phyloP scores from a whole-genome alignment of 1,140 invertebrate genomes.

The Calliphora vicina region DNA sequence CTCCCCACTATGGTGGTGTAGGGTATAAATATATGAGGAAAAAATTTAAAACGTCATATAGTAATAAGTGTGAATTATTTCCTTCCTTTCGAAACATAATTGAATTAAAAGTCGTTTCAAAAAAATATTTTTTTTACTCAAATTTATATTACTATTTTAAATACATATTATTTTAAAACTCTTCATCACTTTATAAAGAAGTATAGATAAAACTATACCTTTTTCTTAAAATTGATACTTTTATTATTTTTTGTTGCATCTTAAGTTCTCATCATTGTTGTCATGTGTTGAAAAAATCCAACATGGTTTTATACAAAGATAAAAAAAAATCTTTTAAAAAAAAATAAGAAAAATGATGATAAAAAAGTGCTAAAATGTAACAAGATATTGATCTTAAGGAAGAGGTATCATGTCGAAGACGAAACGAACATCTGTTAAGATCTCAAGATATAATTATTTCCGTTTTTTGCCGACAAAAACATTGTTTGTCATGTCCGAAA shows the following conservation, averaged over 20 bases:
- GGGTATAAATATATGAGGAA: no score
- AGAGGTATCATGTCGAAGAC: background rate
- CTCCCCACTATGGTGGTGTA: no score
- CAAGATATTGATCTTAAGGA: background rate
- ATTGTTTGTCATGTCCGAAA: background rate
- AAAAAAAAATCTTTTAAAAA: background rate
- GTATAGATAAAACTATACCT: background rate
- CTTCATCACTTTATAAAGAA: no score
- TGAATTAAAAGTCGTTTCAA: background rate
- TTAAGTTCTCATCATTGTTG: background rate
- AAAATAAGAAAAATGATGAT: background rate
- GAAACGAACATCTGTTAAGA: background rate
- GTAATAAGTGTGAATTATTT: no score
- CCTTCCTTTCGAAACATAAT: no score
- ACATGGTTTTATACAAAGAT: background rate
- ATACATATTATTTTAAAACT: no score
- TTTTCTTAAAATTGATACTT: background rate
- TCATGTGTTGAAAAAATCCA: background rate
- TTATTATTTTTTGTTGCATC: background rate
- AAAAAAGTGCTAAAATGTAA: slow-evolving; percentile 6
- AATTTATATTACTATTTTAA: no score
- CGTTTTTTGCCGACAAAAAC: background rate
- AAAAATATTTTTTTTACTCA: no score
- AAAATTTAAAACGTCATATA: no score
- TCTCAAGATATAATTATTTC: slow-evolving; percentile 13